Base-by-base conservation (phyloP, 2,888 invertebrate species). In the Stenolophus ochropezus region DNA sequence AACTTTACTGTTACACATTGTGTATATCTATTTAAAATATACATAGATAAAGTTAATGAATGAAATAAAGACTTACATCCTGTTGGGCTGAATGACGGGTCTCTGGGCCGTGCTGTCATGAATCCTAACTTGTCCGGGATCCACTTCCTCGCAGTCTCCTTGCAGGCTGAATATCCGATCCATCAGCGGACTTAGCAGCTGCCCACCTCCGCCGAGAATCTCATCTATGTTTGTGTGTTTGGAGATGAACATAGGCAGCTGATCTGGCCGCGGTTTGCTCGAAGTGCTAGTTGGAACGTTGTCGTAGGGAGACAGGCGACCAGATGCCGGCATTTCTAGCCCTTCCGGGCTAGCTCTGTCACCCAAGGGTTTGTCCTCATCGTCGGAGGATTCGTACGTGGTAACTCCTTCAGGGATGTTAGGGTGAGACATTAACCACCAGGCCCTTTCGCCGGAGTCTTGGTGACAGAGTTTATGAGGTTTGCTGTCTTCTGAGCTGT, bases 181-280 rank as follows among this genome's bases (percentile, higher is more conserved):
- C 91, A 93, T 92, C 83, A 94, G 91, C 8, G 94, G 94, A 87
- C 93, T 94, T 85, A 93, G 91, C 83, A 93, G 88, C 21, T 91
- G 90, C 82, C 90, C 90, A 56, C 90, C 88, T 76, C 91, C 91
- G 65, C 96, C 97, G 83, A 98, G 91, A 87, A 98, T 93, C 87
- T 98, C 97, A 87, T 97, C 97, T 85, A 97, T 97, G 89, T 97
- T 96, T 53, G 94, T 94, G 88, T 96, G 96, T 81, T 93, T 92
- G 8, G 97, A 96, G 84, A 97, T 96, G 88, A 96, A 98, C 78
- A 93, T 89, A 79, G 90, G 91, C 87, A 85, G 89, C 87, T 85
- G 89, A 85, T 91, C 87, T 88, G 85, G 85, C 73, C 86, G 86
- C 75, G 4, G 83, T 18, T 85, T 84, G 69, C 82, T 84, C 84